Percentiles rank a stretch among this genome's conserved stretches.
These are phyloP conservation scores for Bubo bubo DNA, from an alignment of 2,113 vertebrate genomes.

Conservation along the genomic window DNA sequence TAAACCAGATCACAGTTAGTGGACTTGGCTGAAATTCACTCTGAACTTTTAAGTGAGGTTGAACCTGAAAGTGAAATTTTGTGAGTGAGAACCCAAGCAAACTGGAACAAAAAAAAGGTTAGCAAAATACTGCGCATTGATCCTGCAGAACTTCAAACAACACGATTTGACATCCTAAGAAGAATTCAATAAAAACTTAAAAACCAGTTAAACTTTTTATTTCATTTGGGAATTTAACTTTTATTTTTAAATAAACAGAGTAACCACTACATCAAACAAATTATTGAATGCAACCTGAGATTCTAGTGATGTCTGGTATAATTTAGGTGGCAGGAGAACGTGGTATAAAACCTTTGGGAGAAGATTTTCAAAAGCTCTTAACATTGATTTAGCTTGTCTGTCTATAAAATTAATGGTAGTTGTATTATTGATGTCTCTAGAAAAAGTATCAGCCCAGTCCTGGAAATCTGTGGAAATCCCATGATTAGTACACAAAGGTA, in stretches of 20 bases:
- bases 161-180: conserved; percentile 30
- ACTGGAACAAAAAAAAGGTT: background rate
- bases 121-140: background rate
- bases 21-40: conserved; percentile 51
- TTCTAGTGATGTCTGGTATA: background rate
- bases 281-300: conserved; percentile 26
- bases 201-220: conserved; percentile 34
- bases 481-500: background rate
- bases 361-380: conserved; percentile 46
- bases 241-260: conserved; percentile 51
- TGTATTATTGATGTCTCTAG: background rate
- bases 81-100: conserved; percentile 8
- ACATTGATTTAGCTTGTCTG: conserved; percentile 23
- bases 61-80: conserved; percentile 57
- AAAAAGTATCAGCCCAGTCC: background rate
- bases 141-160: conserved; percentile 43
- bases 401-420: background rate
- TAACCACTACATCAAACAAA: conserved; percentile 36
- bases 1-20: conserved; percentile 43
- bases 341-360: background rate
- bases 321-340: background rate
- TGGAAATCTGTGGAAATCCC: background rate
- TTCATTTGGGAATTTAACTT: conserved; percentile 38
- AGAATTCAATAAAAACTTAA: conserved; percentile 39
- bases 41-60: conserved; percentile 38